Evolutionary conservation across 2,113 vertebrate species (phyloP).

Genomic region (Dolichotis patagonum): DNA sequence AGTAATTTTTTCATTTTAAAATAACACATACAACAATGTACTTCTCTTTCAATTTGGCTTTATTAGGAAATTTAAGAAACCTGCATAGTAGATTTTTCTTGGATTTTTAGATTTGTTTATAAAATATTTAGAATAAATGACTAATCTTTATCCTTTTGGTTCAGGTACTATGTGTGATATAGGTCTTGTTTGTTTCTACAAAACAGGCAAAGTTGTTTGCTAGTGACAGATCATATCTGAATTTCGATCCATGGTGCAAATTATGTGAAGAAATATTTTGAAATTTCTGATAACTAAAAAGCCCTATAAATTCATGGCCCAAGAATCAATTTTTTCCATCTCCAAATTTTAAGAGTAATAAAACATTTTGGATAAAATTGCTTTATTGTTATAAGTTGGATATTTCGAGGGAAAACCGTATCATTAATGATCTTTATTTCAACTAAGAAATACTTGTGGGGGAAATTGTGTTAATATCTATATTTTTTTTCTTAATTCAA

Average conservation of each 20-base stretch:
- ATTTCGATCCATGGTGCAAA: not conserved
- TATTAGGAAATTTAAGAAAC: not conserved
- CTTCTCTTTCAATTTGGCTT: not conserved
- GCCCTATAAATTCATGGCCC: constrained; percentile 10
- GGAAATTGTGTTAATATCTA: constrained; percentile 12
- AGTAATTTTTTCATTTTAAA: constrained; percentile 28
- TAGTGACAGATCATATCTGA: not conserved
- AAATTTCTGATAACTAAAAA: constrained; percentile 36
- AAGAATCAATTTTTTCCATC: constrained; percentile 8
- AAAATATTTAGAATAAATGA: constrained; percentile 15
- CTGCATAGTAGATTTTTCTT: not conserved
- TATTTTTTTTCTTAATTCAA: constrained; percentile 23
- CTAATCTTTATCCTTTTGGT: not conserved
- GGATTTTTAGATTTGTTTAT: not conserved
- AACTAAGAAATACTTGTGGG: not conserved
- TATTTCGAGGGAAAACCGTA: constrained; percentile 10
- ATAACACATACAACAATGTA: not conserved
- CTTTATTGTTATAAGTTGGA: constrained; percentile 9
- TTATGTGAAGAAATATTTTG: constrained; percentile 43
- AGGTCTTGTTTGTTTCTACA: not conserved
- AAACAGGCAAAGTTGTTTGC: not conserved
- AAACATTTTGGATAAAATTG: constrained; percentile 34
- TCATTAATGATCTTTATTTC: constrained; percentile 1
- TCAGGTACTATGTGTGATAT: not conserved
- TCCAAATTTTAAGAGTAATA: not conserved